Conservation (phyloP, 1,140 invertebrate genomes). For the Nebria ingens region DNA sequence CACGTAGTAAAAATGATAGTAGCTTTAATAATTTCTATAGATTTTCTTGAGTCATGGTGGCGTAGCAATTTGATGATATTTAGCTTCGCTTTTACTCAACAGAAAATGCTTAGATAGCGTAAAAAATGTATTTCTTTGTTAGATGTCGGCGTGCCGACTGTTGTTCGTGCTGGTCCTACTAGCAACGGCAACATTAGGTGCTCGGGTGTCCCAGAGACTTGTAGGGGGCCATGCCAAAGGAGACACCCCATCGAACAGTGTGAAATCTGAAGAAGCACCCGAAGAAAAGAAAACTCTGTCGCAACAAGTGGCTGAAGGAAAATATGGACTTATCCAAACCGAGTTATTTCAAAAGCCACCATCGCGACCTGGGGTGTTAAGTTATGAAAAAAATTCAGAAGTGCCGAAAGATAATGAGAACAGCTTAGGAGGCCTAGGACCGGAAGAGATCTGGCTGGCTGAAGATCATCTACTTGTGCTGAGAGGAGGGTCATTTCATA, state of each 20-base stretch:
- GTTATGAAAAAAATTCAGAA: constrained; percentile 65
- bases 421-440: constrained; percentile 68
- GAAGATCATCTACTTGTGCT: constrained; percentile 79
- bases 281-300: constrained; percentile 72
- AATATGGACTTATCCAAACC: constrained; percentile 79
- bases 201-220: not conserved
- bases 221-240: not conserved
- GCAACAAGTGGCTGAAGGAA: constrained; percentile 77
- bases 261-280: constrained; percentile 45
- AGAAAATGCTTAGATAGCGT: no score
- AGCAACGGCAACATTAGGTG: not conserved
- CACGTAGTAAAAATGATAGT: not conserved
- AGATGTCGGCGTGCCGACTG: not conserved
- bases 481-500: constrained; percentile 57
- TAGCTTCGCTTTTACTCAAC: no score
- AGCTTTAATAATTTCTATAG: no score
- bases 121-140: not conserved
- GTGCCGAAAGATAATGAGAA: constrained; percentile 65
- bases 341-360: constrained; percentile 60
- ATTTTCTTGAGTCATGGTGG: no score
- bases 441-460: constrained; percentile 80
- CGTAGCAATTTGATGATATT: no score
- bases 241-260: not conserved
- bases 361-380: constrained; percentile 67
- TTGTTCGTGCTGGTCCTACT: not conserved